Percentiles rank a stretch among this genome's conserved stretches.
Evolutionary conservation across 1,140 invertebrate species (phyloP).

Genomic region (Augochlora pura): DNA sequence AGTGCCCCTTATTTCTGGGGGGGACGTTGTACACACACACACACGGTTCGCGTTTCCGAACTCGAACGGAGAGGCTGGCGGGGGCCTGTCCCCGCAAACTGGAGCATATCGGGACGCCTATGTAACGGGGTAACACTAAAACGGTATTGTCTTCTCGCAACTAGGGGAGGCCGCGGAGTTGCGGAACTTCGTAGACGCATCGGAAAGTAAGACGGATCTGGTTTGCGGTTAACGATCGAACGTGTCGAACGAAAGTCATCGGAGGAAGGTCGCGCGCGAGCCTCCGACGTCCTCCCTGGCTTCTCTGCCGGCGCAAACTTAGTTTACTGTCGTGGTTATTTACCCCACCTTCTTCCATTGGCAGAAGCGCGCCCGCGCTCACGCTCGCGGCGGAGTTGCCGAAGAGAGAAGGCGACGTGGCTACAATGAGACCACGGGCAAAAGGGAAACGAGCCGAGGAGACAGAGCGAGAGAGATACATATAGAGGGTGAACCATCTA

Average conservation of each 20-base stretch:
- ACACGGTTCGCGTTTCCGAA: too few relatives aligned
- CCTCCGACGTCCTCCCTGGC: constrained; percentile 22
- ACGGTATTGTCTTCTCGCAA: not conserved
- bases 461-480: not conserved
- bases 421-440: constrained; percentile 13
- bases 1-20: too few relatives aligned
- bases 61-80: too few relatives aligned
- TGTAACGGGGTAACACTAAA: not conserved
- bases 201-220: constrained; percentile 47
- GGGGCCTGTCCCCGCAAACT: too few relatives aligned
- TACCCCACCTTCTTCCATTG: constrained; percentile 47
- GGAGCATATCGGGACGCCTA: not conserved
- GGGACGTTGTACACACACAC: too few relatives aligned
- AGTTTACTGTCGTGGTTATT: constrained; percentile 60
- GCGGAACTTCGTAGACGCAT: constrained; percentile 29
- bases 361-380: not conserved
- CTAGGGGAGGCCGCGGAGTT: not conserved
- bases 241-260: constrained; percentile 48
- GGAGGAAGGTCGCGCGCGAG: constrained; percentile 17
- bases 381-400: not conserved
- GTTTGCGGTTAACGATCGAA: constrained; percentile 54
- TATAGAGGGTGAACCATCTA: too few relatives aligned
- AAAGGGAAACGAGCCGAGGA: not conserved
- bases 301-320: constrained; percentile 45
- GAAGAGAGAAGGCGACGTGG: constrained; percentile 13